Conservation (phyloP, 2,888 invertebrate genomes). For the Quadroppia sp. region DNA sequence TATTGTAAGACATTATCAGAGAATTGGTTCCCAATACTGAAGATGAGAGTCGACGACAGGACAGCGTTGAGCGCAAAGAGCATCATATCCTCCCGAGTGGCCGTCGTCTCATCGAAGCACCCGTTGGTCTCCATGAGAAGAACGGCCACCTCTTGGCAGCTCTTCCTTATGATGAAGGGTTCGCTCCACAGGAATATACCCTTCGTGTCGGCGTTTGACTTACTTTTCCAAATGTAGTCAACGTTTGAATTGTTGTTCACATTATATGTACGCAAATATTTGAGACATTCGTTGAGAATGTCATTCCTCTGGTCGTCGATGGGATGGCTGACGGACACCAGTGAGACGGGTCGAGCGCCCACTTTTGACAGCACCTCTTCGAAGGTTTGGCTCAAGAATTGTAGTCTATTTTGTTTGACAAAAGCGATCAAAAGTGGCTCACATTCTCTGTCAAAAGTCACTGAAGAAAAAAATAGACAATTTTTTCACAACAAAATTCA, state of each 20-base stretch:
- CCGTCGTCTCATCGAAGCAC: not conserved
- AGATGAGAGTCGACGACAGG: slow-evolving; percentile 2
- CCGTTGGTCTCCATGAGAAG: not conserved
- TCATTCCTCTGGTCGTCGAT: not conserved
- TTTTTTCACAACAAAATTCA: too few relatives aligned
- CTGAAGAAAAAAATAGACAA: too few relatives aligned
- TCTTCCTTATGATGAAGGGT: not conserved
- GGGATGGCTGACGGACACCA: not conserved
- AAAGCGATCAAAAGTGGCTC: not conserved
- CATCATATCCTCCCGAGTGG: not conserved
- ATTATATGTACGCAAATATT: not conserved
- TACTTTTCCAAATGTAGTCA: not conserved
- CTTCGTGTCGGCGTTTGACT: not conserved
- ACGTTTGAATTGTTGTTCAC: too few relatives aligned
- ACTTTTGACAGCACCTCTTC: not conserved
- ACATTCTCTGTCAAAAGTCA: not conserved
- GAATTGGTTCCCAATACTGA: not conserved
- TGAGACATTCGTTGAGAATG: not conserved
- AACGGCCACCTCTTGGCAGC: not conserved
- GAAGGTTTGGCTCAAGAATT: not conserved
- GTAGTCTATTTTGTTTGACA: not conserved
- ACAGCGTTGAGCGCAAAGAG: slow-evolving; percentile 5
- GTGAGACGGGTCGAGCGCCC: not conserved
- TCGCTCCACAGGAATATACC: slow-evolving; percentile 7
- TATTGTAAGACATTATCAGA: not conserved